Evolutionary conservation across 35 echinoderm and acorn worm genomes (phyloP), one percentile per base, ranked within the genome.

Genomic region (Chiridota heheva): DNA sequence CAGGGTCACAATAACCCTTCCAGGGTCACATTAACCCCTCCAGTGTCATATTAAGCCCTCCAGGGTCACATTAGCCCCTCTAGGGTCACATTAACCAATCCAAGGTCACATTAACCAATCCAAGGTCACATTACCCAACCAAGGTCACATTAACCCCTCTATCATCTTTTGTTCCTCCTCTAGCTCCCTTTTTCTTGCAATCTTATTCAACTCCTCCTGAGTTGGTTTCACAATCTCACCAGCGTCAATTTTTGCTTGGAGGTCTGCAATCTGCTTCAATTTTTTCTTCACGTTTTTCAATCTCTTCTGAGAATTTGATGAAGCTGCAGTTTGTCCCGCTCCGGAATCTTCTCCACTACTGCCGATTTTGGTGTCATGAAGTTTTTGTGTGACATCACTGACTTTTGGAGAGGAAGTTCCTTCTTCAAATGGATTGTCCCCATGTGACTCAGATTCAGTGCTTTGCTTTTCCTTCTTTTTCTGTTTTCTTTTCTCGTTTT

Each of bases 401-500:
- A 69, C 58, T n/a, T n/a, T n/a, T n/a, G n/a, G n/a, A n/a, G n/a
- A n/a, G n/a, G n/a, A n/a, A n/a, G n/a, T n/a, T n/a, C n/a, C n/a
- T n/a, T n/a, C n/a, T n/a, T n/a, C n/a, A n/a, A n/a, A n/a, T n/a
- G n/a, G n/a, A n/a, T n/a, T n/a, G n/a, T n/a, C n/a, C n/a, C n/a
- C n/a, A n/a, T n/a, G n/a, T n/a, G n/a, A n/a, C n/a, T n/a, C n/a
- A n/a, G n/a, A n/a, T 26, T 13, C 67, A 0, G 13, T 18, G 40
- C 46, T 67, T 67, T 73, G 34, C 80, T 91, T 88, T 25, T 92
- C 95, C 65, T 98, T 87, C 42, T 76, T 70, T 67, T 98, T 98
- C 81, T 91, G 89, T 60, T 81, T 91, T 25, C 95, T 86, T 51
- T 87, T 91, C 47, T 98, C 95, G 43, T 98, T 98, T 68, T 98